Evolutionary conservation across 2,113 vertebrate species (phyloP).

Genomic region (Nibea coibor): DNA sequence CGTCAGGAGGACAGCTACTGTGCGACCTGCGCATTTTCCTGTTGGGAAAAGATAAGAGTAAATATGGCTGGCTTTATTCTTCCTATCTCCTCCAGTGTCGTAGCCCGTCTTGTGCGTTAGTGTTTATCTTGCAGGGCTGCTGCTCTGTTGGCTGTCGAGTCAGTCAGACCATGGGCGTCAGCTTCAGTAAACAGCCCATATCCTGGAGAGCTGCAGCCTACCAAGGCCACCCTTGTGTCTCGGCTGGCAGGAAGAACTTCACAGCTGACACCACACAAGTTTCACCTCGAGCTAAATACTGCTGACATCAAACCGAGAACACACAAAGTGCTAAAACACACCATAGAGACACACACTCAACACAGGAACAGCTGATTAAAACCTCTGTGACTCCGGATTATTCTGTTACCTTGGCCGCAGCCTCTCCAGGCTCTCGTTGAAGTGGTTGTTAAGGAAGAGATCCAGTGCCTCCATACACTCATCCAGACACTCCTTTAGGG

Average conservation of each 20-base stretch:
- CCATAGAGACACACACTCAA: too few relatives aligned
- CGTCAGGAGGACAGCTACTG: neutral
- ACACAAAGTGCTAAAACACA: neutral
- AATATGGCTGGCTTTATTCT: constrained; percentile 30
- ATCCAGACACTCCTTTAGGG: constrained; percentile 79
- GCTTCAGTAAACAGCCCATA: constrained; percentile 84
- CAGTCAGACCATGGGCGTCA: constrained; percentile 78
- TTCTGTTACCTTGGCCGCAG: constrained; percentile 82
- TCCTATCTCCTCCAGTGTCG: constrained; percentile 12
- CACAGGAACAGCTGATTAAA: neutral
- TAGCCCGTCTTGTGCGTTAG: constrained; percentile 14
- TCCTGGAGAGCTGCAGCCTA: constrained; percentile 79
- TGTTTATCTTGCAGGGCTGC: constrained; percentile 77
- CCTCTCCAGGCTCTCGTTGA: constrained; percentile 85
- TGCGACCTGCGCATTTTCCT: constrained; percentile 28
- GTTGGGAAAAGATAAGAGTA: constrained; percentile 50
- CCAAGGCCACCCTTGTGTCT: constrained; percentile 32
- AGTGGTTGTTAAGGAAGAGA: constrained; percentile 88
- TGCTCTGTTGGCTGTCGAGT: constrained; percentile 53
- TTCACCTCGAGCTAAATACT: neutral
- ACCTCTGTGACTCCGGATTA: neutral
- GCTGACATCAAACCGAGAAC: constrained; percentile 37
- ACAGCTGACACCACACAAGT: neutral
- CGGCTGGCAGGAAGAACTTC: constrained; percentile 35
- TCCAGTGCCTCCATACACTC: constrained; percentile 88